A percentile compares a stretch with the other conserved stretches of the same genome.
phyloP scores from a whole-genome alignment of 64 coral and sea anemone species.

The Catalaphyllia jardinei region DNA sequence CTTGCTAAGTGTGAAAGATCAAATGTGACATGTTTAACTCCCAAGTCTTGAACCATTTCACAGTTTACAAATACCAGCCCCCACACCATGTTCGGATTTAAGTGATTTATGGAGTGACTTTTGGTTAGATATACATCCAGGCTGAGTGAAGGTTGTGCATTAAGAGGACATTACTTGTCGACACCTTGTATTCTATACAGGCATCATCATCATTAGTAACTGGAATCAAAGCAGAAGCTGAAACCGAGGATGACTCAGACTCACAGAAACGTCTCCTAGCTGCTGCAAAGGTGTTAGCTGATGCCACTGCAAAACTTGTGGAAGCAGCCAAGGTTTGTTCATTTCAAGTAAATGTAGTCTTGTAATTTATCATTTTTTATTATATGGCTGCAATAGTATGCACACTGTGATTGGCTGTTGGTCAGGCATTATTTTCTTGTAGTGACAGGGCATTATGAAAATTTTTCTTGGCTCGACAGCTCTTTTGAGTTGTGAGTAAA shows the following conservation, averaged over 20 bases:
- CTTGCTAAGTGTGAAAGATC: neutral
- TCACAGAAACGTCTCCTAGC: conserved; percentile 91
- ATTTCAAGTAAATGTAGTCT: neutral
- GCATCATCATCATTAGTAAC: conserved; percentile 94
- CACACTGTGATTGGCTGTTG: too few relatives aligned
- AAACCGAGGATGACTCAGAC: conserved; percentile 89
- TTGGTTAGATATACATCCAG: neutral
- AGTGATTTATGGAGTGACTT: too few relatives aligned
- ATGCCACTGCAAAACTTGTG: conserved; percentile 95
- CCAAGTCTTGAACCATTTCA: too few relatives aligned
- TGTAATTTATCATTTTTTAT: neutral
- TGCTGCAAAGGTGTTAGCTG: conserved; percentile 93
- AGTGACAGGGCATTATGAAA: too few relatives aligned
- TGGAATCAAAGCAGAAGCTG: conserved; percentile 94
- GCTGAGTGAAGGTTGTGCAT: neutral
- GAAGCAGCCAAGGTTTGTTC: conserved; percentile 92
- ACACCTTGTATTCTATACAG: conserved; percentile 13
- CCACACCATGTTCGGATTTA: too few relatives aligned
- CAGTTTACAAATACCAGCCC: too few relatives aligned
- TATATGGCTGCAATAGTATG: too few relatives aligned
- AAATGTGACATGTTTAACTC: too few relatives aligned
- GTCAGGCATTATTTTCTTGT: too few relatives aligned
- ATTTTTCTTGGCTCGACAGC: too few relatives aligned
- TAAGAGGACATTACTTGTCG: neutral
- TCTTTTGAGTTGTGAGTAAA: too few relatives aligned